These are phyloP conservation scores for Grus americana DNA, from an alignment of 2,113 vertebrate genomes.

Conservation along the genomic window DNA sequence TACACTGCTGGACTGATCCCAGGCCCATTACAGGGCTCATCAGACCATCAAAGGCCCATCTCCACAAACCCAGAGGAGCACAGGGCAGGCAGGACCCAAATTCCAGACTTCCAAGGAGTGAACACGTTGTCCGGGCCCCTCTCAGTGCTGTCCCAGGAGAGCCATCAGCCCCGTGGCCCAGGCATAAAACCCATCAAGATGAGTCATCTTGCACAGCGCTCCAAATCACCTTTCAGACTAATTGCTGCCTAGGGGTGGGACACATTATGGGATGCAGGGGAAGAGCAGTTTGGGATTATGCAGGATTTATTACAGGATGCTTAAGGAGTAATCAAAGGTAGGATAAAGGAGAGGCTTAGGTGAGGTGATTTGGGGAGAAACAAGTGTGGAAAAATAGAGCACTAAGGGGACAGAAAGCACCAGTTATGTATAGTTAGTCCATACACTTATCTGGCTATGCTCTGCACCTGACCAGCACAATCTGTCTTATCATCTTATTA, in stretches of 20 bases:
- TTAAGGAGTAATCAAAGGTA: neutral
- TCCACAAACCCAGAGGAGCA: neutral
- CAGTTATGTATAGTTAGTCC: neutral
- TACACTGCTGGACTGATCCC: neutral
- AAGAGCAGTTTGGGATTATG: neutral
- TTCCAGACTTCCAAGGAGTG: neutral
- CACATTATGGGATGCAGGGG: neutral
- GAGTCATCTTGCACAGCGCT: neutral
- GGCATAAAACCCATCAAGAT: neutral
- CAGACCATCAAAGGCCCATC: neutral
- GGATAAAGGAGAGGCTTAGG: neutral
- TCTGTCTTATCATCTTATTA: neutral
- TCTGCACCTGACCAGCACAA: neutral
- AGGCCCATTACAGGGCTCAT: neutral
- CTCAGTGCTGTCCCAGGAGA: neutral
- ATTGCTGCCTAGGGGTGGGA: neutral
- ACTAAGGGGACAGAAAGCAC: neutral
- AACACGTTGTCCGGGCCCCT: fast-evolving
- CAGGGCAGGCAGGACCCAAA: neutral
- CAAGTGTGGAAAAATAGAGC: neutral
- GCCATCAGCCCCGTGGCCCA: neutral
- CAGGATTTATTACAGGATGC: neutral
- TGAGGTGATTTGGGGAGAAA: neutral
- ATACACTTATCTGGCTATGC: neutral
- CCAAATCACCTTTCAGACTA: neutral